Evolutionary conservation across 2,113 vertebrate genomes (phyloP).

Genomic region (Callorhinus ursinus): DNA sequence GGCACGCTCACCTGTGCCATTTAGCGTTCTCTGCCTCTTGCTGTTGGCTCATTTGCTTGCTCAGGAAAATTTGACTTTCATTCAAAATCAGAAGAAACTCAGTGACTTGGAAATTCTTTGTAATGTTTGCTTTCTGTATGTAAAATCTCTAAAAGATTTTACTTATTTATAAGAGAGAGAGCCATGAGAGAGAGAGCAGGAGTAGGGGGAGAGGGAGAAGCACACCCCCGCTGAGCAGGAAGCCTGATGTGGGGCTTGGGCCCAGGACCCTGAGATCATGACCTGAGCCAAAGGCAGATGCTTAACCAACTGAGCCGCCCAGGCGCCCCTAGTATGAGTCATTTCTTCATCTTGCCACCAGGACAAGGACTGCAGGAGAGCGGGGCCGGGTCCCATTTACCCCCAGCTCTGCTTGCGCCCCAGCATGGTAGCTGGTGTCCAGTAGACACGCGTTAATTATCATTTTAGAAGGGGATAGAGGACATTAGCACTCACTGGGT

Average conservation of each 20-base stretch:
- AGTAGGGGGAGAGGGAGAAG: background rate
- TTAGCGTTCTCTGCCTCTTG: background rate
- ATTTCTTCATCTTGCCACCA: background rate
- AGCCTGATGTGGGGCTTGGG: background rate
- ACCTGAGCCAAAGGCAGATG: background rate
- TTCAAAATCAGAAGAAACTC: background rate
- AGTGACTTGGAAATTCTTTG: fast-evolving
- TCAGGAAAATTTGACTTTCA: background rate
- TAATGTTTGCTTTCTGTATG: background rate
- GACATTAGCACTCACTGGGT: fast-evolving
- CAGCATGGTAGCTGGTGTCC: fast-evolving
- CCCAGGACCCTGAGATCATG: background rate
- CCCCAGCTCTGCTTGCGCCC: background rate
- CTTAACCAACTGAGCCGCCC: too few relatives aligned
- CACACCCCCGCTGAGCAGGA: background rate
- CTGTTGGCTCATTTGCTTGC: background rate
- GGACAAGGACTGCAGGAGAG: background rate
- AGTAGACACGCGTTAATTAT: fast-evolving
- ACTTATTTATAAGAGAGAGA: background rate
- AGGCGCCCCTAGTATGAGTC: fast-evolving
- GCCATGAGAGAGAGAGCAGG: background rate
- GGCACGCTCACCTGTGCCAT: fast-evolving
- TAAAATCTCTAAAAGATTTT: background rate
- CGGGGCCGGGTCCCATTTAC: fast-evolving
- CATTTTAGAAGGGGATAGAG: background rate